Conservation (phyloP, 2,113 vertebrate genomes). For the Parotia lawesii region DNA sequence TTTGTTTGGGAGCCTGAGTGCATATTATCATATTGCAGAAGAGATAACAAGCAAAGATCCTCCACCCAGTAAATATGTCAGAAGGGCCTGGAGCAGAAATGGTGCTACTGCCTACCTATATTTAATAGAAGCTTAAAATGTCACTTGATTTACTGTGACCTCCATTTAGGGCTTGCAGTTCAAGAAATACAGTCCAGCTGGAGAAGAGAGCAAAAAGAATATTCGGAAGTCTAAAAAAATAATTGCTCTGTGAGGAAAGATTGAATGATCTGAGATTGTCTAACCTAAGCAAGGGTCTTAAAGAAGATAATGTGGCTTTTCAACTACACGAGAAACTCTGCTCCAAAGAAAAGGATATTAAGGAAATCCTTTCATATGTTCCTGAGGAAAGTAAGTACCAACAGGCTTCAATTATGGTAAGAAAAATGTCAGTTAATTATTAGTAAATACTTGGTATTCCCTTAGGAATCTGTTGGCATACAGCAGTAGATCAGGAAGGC, state of each 20-base stretch:
- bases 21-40: not conserved
- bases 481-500: not conserved
- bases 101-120: not conserved
- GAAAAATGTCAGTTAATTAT: not conserved
- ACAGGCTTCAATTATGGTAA: not conserved
- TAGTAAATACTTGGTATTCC: not conserved
- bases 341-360: not conserved
- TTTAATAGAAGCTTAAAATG: conserved; percentile 28
- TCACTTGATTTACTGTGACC: conserved; percentile 25
- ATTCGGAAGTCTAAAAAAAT: not conserved
- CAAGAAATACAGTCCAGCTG: conserved; percentile 12
- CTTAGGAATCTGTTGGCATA: not conserved
- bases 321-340: not conserved
- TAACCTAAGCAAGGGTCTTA: not conserved
- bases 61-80: not conserved
- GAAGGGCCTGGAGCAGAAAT: not conserved
- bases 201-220: not conserved
- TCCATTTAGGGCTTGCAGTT: not conserved
- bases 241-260: not conserved
- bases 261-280: not conserved
- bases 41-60: conserved; percentile 3
- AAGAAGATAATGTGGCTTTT: not conserved
- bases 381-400: not conserved
- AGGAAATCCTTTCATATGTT: not conserved
- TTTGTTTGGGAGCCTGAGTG: not conserved